Evolutionary conservation across 2,797 vertebrate species (phyloP).

Genomic region (Tenualosa thibaudeaui): DNA sequence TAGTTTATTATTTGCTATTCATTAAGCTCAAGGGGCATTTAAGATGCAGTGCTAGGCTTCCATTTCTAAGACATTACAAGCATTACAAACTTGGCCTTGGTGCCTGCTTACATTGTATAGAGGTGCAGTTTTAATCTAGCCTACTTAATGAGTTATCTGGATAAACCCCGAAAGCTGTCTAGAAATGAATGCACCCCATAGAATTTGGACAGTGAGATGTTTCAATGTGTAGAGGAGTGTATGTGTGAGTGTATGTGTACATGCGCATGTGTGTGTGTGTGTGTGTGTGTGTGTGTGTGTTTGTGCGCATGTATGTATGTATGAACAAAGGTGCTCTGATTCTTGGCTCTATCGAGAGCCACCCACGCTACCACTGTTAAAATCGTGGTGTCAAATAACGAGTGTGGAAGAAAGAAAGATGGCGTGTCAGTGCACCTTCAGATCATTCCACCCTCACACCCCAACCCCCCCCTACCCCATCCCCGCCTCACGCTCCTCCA

Average conservation of each 20-base stretch:
- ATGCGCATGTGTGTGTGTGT: background rate
- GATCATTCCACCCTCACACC: background rate
- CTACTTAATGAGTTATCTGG: background rate
- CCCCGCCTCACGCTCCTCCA: background rate
- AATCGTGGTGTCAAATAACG: background rate
- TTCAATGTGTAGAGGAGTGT: background rate
- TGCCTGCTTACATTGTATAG: background rate
- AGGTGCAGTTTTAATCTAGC: background rate
- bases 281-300: constrained; percentile 1
- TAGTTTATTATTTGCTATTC: background rate
- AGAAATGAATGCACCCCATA: background rate
- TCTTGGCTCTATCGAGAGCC: background rate
- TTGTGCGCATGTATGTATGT: background rate
- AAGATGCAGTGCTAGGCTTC: background rate
- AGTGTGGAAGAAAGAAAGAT: background rate
- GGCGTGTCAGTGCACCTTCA: background rate
- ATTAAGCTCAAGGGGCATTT: background rate
- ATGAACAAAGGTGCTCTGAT: background rate
- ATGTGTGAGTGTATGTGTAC: background rate
- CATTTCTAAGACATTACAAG: background rate
- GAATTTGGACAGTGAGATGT: background rate
- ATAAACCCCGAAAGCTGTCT: background rate
- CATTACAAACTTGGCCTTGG: background rate
- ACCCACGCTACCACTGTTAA: constrained; percentile 2
- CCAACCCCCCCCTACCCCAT: background rate